A percentile compares a stretch with the other conserved stretches of the same genome.
Evolutionary conservation across 2,888 invertebrate species (phyloP).

Genomic region (Deilephila porcellus): DNA sequence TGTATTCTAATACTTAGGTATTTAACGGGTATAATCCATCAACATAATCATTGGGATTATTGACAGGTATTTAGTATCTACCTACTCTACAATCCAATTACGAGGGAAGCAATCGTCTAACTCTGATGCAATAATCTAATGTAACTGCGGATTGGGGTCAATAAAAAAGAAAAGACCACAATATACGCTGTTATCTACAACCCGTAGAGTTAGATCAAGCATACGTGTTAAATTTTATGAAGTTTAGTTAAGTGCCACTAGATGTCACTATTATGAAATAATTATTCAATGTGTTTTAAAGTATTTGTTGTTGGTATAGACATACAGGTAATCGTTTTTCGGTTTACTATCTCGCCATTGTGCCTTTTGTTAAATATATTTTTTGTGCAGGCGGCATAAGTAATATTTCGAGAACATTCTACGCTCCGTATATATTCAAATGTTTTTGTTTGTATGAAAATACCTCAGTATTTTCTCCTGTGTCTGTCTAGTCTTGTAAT

Average conservation of each 20-base stretch:
- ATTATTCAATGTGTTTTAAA: background rate
- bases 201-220: background rate
- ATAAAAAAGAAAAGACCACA: background rate
- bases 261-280: background rate
- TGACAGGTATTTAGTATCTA: background rate
- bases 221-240: background rate
- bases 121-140: conserved; percentile 8
- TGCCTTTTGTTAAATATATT: no score
- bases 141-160: conserved; percentile 3
- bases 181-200: background rate
- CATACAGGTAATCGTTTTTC: no score
- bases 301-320: no score
- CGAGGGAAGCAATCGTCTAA: background rate
- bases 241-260: background rate
- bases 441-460: no score
- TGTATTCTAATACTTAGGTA: background rate
- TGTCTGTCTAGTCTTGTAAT: no score
- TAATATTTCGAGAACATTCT: no score
- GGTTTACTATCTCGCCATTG: no score
- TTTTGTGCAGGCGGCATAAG: no score
- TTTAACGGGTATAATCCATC: background rate
- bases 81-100: conserved; percentile 1
- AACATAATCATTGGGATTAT: background rate
- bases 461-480: no score
- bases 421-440: no score